phyloP scores from a whole-genome alignment of 2,113 vertebrate species.

The Gambusia holbrooki region DNA sequence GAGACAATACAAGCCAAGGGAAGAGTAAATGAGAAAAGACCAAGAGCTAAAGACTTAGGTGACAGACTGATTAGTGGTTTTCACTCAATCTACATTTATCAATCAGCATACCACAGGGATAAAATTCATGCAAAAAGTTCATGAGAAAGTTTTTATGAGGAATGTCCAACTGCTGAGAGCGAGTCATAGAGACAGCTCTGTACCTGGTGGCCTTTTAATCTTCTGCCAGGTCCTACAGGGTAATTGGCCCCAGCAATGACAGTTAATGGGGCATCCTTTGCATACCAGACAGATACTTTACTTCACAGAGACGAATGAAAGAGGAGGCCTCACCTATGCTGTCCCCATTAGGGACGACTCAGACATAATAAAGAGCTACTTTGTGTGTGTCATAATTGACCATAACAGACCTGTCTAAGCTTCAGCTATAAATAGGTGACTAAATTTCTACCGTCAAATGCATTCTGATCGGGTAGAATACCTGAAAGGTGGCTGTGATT shows the following conservation, averaged over 20 bases:
- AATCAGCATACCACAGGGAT: not conserved
- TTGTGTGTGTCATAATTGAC: constrained; percentile 56
- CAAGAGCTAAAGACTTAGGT: constrained; percentile 27
- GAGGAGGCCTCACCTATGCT: constrained; percentile 62
- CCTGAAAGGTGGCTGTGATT: constrained; percentile 25
- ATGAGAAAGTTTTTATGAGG: constrained; percentile 61
- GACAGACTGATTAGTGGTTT: constrained; percentile 51
- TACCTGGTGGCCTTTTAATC: constrained; percentile 62
- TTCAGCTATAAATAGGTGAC: constrained; percentile 42
- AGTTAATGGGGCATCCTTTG: constrained; percentile 66
- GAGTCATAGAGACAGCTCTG: constrained; percentile 36
- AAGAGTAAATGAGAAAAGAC: constrained; percentile 19
- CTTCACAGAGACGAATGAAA: constrained; percentile 64
- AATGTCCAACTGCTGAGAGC: constrained; percentile 39
- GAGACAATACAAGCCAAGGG: constrained; percentile 43
- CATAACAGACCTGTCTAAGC: constrained; percentile 62
- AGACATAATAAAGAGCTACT: constrained; percentile 55
- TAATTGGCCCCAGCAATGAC: constrained; percentile 72
- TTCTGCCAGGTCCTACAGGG: constrained; percentile 58
- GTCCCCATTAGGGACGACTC: constrained; percentile 46
- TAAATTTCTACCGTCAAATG: constrained; percentile 29
- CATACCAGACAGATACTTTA: constrained; percentile 68
- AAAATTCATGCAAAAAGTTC: constrained; percentile 52
- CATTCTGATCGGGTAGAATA: constrained; percentile 27
- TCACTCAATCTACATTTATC: constrained; percentile 17